Base-by-base conservation (phyloP, 2,888 invertebrate species). In the Helicoverpa assulta region DNA sequence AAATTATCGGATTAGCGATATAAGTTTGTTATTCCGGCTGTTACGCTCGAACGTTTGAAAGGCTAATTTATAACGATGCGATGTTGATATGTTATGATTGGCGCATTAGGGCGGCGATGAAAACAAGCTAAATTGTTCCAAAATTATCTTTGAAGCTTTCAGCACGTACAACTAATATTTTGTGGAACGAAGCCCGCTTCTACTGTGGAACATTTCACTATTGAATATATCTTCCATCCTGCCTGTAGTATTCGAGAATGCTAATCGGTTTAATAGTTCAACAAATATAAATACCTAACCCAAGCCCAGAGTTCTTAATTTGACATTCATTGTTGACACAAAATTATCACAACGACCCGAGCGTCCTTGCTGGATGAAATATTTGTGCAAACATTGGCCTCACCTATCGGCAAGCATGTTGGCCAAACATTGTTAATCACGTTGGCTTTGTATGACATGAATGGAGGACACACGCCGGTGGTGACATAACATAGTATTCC, bases 401-500 rank as follows among this genome's bases (percentile, higher is more conserved):
- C 65, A 58, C 60, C 51, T 77, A 64, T 12, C 7, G 50, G 6
- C 33, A 47, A 19, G 47, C 50, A 52, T 51, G 29, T 64, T 64
- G 60, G 55, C 70, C 70, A 56, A 70, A 68, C 59, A 68, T 68
- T 67, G 64, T 47, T 29, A 58, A 66, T 59, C 70, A 29, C 53
- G 63, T 70, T 61, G 66, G 68, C 63, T 51, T 51, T 66, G 67
- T 68, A 18, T 37, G 56, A 65, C 71, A 58, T 51, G 65, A 51
- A 70, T 52, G 68, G 70, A 69, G 54, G 59, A 66, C 72, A 63
- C 67, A 60, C 50, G 40, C 59, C 78, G 59, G 69, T 60, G 61
- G 61, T 82, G 75, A 84, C 64, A 76, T 82, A 76, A 77, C 75
- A 43, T 58, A 73, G 73, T 76, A 70, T 69, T 67, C 67, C 73